These are phyloP conservation scores for Cetonia aurata DNA, from an alignment of 2,888 invertebrate species.

Conservation along the genomic window DNA sequence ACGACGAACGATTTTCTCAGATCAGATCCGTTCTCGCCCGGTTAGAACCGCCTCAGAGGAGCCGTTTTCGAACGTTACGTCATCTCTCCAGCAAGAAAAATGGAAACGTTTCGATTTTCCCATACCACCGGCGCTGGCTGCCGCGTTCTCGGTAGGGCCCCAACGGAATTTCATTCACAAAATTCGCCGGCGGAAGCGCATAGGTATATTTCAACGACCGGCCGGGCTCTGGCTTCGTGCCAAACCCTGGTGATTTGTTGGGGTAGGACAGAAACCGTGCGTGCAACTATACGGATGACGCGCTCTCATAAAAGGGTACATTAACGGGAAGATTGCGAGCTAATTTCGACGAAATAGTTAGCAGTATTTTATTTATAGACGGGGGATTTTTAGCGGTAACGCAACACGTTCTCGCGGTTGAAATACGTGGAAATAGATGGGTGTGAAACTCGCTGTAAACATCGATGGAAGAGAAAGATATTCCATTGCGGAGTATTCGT, in stretches of 20 bases:
- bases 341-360: no score
- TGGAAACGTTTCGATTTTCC: conserved; percentile 53
- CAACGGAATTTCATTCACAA: conserved; percentile 49
- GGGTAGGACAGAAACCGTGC: conserved; percentile 41
- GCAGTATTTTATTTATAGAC: no score
- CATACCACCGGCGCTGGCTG: conserved; percentile 44
- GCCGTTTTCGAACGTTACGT: conserved; percentile 16
- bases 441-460: no score
- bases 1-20: no score
- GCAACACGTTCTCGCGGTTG: no score
- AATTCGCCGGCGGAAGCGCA: conserved; percentile 38
- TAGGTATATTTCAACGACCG: conserved; percentile 36
- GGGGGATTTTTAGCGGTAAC: no score
- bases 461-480: no score
- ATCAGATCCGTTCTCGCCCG: no score
- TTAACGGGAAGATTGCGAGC: no score
- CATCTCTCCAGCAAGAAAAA: conserved; percentile 21
- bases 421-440: no score
- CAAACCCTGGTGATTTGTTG: conserved; percentile 46
- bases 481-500: no score
- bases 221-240: conserved; percentile 47
- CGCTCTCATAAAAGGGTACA: conserved; percentile 2
- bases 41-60: neutral
- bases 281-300: conserved; percentile 9
- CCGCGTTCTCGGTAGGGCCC: no score